These are phyloP conservation scores for Borostomias antarcticus DNA, from an alignment of 2,797 vertebrate genomes.

Conservation along the genomic window DNA sequence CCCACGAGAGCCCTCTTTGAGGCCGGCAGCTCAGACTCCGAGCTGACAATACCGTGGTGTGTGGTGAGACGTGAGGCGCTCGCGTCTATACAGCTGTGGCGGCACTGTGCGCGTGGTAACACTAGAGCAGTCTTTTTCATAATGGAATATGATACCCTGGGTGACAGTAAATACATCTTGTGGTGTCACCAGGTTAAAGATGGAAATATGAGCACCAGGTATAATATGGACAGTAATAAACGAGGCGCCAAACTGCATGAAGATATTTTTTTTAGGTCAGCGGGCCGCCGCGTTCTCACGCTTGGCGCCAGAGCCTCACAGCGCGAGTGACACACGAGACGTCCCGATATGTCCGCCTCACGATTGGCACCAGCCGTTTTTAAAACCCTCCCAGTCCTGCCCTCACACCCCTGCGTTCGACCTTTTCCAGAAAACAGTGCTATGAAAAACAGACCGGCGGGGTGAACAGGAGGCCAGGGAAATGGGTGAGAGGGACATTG, in stretches of 20 bases:
- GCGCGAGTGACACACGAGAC: neutral
- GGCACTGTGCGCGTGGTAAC: neutral
- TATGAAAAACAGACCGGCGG: neutral
- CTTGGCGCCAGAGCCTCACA: neutral
- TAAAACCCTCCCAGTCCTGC: neutral
- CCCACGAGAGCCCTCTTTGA: neutral
- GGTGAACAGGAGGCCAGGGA: neutral
- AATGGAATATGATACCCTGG: neutral
- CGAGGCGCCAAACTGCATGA: too few relatives aligned
- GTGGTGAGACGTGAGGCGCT: neutral
- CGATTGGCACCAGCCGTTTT: neutral
- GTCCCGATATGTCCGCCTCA: neutral
- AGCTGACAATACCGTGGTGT: slow-evolving; percentile 1
- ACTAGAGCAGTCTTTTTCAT: neutral
- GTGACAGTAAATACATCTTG: neutral
- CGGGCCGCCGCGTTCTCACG: neutral
- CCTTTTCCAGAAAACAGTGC: slow-evolving; percentile 4
- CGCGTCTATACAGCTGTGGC: too few relatives aligned
- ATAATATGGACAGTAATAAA: too few relatives aligned
- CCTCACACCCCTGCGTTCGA: neutral
- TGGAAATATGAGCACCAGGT: too few relatives aligned
- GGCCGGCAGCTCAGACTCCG: neutral
- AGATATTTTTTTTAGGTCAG: too few relatives aligned
- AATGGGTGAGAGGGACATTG: neutral
- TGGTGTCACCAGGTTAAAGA: too few relatives aligned